Evolutionary conservation across 1,140 invertebrate genomes (phyloP).

Genomic region (Campodea augens): DNA sequence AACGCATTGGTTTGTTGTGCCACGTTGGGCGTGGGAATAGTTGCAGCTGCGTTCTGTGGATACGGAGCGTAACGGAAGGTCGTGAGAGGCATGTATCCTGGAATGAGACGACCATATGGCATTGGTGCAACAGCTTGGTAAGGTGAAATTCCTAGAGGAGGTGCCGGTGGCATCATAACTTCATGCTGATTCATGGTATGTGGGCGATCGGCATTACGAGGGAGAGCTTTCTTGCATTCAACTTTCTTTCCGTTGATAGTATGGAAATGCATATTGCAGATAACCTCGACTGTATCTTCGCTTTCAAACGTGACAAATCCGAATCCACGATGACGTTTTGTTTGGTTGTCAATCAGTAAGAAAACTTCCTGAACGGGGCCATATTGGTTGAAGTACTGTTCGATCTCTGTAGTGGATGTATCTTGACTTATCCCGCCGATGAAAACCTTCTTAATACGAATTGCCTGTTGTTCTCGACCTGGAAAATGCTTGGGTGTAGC

Average conservation of each 20-base stretch:
- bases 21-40: slow-evolving; percentile 29
- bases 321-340: slow-evolving; percentile 72
- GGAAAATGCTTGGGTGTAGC: slow-evolving; percentile 77
- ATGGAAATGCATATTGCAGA: slow-evolving; percentile 82
- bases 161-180: slow-evolving; percentile 35
- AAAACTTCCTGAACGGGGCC: slow-evolving; percentile 80
- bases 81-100: slow-evolving; percentile 37
- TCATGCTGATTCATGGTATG: slow-evolving; percentile 49
- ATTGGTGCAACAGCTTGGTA: slow-evolving; percentile 28
- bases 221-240: slow-evolving; percentile 81
- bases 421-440: slow-evolving; percentile 80
- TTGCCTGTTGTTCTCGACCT: slow-evolving; percentile 50
- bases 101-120: slow-evolving; percentile 44
- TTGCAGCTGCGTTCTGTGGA: slow-evolving; percentile 33
- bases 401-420: slow-evolving; percentile 74
- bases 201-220: slow-evolving; percentile 66
- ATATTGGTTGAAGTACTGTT: slow-evolving; percentile 77
- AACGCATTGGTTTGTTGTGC: slow-evolving; percentile 32
- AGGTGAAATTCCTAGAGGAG: slow-evolving; percentile 35
- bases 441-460: slow-evolving; percentile 86
- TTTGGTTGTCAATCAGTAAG: slow-evolving; percentile 88
- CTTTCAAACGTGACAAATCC: slow-evolving; percentile 84
- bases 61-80: slow-evolving; percentile 53
- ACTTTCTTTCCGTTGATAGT: slow-evolving; percentile 87
- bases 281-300: slow-evolving; percentile 69